These are phyloP conservation scores for Solenodon paradoxus DNA, from an alignment of 2,113 vertebrate genomes.

Conservation along the genomic window DNA sequence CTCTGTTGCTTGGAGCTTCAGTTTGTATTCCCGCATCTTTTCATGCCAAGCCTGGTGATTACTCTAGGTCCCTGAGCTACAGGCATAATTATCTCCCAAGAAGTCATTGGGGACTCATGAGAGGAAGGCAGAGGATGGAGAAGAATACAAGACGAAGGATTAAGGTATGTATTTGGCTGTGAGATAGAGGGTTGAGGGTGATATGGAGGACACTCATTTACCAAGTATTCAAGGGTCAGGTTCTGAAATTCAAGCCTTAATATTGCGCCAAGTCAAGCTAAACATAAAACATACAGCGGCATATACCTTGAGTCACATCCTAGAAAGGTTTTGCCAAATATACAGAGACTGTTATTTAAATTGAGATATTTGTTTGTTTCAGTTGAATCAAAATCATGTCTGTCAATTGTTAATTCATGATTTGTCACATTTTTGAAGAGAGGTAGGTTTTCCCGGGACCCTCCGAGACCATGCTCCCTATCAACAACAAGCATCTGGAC, in stretches of 20 bases:
- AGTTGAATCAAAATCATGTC: not conserved
- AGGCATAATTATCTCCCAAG: constrained; percentile 56
- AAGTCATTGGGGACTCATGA: not conserved
- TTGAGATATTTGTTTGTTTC: not conserved
- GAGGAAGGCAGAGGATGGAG: not conserved
- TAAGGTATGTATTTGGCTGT: not conserved
- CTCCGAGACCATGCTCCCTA: not conserved
- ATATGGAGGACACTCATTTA: not conserved
- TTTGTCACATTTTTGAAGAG: not conserved
- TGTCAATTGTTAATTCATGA: not conserved
- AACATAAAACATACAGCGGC: not conserved
- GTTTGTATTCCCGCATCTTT: constrained; percentile 85
- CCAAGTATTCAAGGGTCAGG: not conserved
- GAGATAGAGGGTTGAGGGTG: fast-evolving
- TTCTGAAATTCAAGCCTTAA: not conserved
- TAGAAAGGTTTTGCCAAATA: not conserved
- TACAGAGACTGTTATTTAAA: not conserved
- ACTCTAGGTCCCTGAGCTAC: constrained; percentile 80
- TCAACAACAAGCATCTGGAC: not conserved
- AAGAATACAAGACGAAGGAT: not conserved
- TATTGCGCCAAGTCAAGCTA: not conserved
- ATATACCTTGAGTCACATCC: not conserved
- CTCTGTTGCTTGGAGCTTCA: constrained; percentile 71
- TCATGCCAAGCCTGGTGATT: constrained; percentile 84
- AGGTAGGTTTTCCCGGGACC: not conserved